phyloP scores from a whole-genome alignment of 2,113 vertebrate genomes.

The Gasterosteus aculeatus region DNA sequence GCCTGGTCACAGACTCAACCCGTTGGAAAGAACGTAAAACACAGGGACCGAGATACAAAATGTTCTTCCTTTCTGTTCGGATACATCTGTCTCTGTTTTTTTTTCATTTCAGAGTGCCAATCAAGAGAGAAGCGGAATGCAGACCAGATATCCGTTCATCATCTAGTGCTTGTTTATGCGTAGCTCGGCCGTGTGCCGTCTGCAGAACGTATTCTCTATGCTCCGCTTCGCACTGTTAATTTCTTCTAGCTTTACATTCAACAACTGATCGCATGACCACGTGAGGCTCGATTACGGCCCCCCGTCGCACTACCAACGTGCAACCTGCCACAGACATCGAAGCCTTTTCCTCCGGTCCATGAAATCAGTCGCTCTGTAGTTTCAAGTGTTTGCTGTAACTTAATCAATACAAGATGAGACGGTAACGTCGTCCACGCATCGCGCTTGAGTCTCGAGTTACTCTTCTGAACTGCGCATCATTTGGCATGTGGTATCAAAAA shows the following conservation, averaged over 20 bases:
- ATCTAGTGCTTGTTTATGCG: constrained; percentile 19
- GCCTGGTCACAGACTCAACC: background rate
- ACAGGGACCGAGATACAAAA: background rate
- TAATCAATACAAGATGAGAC: constrained; percentile 30
- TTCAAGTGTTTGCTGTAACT: constrained; percentile 9
- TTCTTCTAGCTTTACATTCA: constrained; percentile 25
- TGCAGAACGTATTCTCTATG: background rate
- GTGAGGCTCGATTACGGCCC: background rate
- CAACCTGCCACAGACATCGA: constrained; percentile 5
- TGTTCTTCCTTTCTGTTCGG: background rate
- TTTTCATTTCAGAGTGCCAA: background rate
- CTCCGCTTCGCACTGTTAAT: constrained; percentile 16
- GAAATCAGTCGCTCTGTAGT: constrained; percentile 21
- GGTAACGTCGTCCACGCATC: background rate
- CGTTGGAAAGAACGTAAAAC: background rate
- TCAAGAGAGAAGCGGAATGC: background rate
- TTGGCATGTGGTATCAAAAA: constrained; percentile 38
- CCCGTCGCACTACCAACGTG: constrained; percentile 18
- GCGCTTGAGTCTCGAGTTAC: constrained; percentile 17
- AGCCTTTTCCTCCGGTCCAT: constrained; percentile 14
- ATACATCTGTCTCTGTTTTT: background rate
- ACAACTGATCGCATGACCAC: constrained; percentile 10
- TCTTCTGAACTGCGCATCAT: constrained; percentile 30
- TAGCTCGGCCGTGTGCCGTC: constrained; percentile 6
- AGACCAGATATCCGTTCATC: constrained; percentile 19